phyloP scores from a whole-genome alignment of 1,140 invertebrate genomes.

The Diplogasteroides magnus region DNA sequence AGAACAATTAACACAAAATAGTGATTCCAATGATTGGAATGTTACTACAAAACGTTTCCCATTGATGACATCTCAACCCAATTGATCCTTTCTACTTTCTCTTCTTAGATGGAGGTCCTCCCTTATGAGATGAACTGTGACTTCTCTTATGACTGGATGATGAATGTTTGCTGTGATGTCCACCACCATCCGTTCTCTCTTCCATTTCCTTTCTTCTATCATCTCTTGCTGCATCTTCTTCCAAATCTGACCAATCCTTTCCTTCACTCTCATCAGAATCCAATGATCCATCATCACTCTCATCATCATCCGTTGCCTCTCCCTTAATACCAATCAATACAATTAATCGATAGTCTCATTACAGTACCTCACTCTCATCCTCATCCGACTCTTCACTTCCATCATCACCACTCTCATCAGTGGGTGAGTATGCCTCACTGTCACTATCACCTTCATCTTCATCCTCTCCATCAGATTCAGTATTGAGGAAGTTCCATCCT shows the following conservation, averaged over 20 bases:
- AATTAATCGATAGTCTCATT: slow-evolving; percentile 59
- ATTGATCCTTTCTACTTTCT: slow-evolving; percentile 52
- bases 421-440: slow-evolving; percentile 42
- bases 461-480: slow-evolving; percentile 69
- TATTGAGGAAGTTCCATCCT: slow-evolving; percentile 95
- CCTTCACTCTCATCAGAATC: slow-evolving; percentile 46
- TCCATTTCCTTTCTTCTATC: slow-evolving; percentile 48
- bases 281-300: slow-evolving; percentile 29
- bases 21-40: not conserved
- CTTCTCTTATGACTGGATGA: slow-evolving; percentile 1
- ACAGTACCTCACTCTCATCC: slow-evolving; percentile 59
- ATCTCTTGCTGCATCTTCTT: slow-evolving; percentile 66
- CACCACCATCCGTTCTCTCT: slow-evolving; percentile 11
- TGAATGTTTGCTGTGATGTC: slow-evolving; percentile 7
- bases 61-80: too few species aligned
- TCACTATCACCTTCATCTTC: slow-evolving; percentile 38
- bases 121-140: not conserved
- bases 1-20: not conserved
- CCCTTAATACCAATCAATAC: slow-evolving; percentile 34
- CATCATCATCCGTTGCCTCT: slow-evolving; percentile 32
- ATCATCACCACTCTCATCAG: slow-evolving; percentile 43
- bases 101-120: slow-evolving; percentile 15
- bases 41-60: too few species aligned
- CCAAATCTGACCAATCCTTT: slow-evolving; percentile 67
- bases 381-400: slow-evolving; percentile 57